Evolutionary conservation across 1,140 invertebrate species (phyloP).

Genomic region (Pseudomyrmex flavicornis): DNA sequence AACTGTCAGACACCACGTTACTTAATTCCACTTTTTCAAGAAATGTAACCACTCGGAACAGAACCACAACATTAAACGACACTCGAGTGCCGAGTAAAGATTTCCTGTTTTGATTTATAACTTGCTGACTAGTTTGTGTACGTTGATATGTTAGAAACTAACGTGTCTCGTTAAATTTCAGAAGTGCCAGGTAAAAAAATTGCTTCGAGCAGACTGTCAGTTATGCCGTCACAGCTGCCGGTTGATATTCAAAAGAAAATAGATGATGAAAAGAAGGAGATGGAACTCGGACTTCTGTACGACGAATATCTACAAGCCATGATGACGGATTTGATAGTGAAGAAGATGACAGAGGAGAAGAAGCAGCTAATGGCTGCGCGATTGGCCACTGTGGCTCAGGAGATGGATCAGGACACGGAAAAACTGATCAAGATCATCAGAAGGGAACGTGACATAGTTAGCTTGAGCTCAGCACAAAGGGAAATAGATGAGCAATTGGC

Average conservation of each 20-base stretch:
- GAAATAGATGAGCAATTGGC: slow-evolving; percentile 37
- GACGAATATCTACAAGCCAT: slow-evolving; percentile 69
- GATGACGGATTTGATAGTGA: slow-evolving; percentile 64
- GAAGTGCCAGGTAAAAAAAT: background rate
- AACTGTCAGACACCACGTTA: no score
- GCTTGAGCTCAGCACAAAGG: slow-evolving; percentile 53
- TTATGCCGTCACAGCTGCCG: background rate
- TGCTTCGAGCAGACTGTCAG: background rate
- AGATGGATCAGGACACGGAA: slow-evolving; percentile 58
- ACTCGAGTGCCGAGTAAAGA: no score
- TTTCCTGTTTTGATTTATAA: no score
- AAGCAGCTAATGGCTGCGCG: slow-evolving; percentile 56
- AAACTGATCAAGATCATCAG: slow-evolving; percentile 69
- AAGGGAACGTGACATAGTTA: slow-evolving; percentile 61
- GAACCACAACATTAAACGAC: no score
- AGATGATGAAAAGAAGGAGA: slow-evolving; percentile 8
- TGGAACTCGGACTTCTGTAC: slow-evolving; percentile 71
- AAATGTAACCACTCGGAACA: no score
- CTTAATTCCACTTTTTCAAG: no score
- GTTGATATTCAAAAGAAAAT: slow-evolving; percentile 32
- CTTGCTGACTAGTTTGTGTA: no score
- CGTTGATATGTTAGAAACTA: no score
- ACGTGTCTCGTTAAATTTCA: no score
- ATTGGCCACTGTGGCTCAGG: slow-evolving; percentile 65
- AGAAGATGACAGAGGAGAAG: slow-evolving; percentile 65